These are phyloP conservation scores for Rhinophrynus dorsalis DNA, from an alignment of 2,797 vertebrate genomes.

Conservation along the genomic window DNA sequence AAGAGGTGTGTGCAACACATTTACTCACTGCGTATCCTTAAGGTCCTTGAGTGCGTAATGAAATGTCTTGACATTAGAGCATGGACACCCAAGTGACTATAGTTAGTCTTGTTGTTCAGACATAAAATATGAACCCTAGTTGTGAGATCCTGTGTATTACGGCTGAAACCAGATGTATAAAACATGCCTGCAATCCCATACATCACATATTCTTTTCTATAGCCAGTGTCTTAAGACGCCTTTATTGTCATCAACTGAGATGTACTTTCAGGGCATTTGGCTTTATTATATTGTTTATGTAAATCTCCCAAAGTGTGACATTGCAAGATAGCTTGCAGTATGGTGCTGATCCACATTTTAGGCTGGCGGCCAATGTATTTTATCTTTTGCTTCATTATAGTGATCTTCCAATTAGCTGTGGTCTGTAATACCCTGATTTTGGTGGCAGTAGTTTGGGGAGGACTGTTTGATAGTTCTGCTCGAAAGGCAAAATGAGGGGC, in stretches of 20 bases:
- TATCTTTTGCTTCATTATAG: constrained; percentile 99
- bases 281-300: constrained; percentile 98
- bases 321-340: constrained; percentile 99
- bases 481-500: constrained; percentile 99
- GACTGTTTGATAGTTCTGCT: constrained; percentile 98
- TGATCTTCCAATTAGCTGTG: constrained; percentile 99
- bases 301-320: constrained; percentile 99
- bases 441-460: constrained; percentile 87
- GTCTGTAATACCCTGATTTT: constrained; percentile 98
- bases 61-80: too few relatives aligned
- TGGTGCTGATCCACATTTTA: constrained; percentile 98
- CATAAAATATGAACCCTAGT: too few relatives aligned
- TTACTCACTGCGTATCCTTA: too few relatives aligned
- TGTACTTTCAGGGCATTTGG: constrained; percentile 90
- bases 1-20: too few relatives aligned
- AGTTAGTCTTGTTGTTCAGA: too few relatives aligned
- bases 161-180: constrained; percentile 7
- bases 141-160: too few relatives aligned
- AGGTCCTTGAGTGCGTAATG: too few relatives aligned
- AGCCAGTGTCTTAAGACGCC: constrained; percentile 80
- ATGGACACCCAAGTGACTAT: too few relatives aligned
- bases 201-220: constrained; percentile 62
- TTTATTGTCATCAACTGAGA: constrained; percentile 90
- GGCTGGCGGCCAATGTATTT: constrained; percentile 99
- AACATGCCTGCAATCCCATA: constrained; percentile 33